These are phyloP conservation scores for Euzophera pinguis DNA, from an alignment of 2,888 invertebrate species.

Conservation along the genomic window DNA sequence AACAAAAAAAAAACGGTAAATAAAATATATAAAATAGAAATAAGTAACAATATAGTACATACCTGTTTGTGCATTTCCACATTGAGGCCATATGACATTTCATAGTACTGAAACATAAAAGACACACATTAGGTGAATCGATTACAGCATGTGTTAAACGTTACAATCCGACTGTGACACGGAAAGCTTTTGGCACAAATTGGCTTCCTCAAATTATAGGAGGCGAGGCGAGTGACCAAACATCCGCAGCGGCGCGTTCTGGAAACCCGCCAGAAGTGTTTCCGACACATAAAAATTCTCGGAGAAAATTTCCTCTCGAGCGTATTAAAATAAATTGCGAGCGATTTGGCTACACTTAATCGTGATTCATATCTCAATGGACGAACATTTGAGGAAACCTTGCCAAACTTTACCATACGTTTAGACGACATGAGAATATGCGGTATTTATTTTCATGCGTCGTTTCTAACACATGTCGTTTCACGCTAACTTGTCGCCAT, in stretches of 20 bases:
- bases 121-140: constrained; percentile 52
- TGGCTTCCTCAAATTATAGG: constrained; percentile 73
- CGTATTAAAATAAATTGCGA: constrained; percentile 79
- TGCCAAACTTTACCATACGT: constrained; percentile 58
- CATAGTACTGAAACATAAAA: constrained; percentile 94
- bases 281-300: constrained; percentile 77
- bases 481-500: not conserved
- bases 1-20: not conserved
- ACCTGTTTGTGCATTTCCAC: constrained; percentile 99
- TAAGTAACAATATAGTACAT: constrained; percentile 49
- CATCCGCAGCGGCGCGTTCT: constrained; percentile 71
- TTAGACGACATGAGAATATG: constrained; percentile 47
- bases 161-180: constrained; percentile 50
- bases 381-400: constrained; percentile 63
- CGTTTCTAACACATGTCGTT: constrained; percentile 19
- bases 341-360: constrained; percentile 80
- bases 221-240: constrained; percentile 72
- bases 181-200: constrained; percentile 70
- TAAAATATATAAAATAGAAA: not conserved
- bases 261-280: constrained; percentile 73
- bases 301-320: constrained; percentile 72
- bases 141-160: constrained; percentile 51
- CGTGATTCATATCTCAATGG: constrained; percentile 74
- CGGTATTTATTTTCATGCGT: constrained; percentile 37
- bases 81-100: constrained; percentile 98